A percentile compares a stretch with the other conserved stretches of the same genome.
Conservation (phyloP, 1,140 invertebrate species). For the Drosophila ambigua region DNA sequence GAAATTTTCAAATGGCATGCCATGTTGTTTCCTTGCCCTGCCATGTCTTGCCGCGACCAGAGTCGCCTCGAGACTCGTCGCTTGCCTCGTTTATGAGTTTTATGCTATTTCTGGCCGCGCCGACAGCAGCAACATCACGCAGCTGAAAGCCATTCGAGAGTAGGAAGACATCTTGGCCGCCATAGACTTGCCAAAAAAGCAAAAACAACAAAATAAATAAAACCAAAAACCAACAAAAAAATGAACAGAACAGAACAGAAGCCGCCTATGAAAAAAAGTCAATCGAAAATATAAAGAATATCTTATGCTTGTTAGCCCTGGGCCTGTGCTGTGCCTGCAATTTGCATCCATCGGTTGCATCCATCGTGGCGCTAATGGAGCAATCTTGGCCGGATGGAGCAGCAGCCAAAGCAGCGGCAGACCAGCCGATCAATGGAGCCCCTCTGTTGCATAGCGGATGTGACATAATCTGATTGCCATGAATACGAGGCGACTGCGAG, state of each 20-base stretch:
- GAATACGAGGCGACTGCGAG: not conserved
- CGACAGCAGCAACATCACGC: slow-evolving; percentile 59
- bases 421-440: slow-evolving; percentile 57
- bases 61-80: slow-evolving; percentile 43
- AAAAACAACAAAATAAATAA: not conserved
- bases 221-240: slow-evolving; percentile 1
- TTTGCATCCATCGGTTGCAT: slow-evolving; percentile 67
- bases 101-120: slow-evolving; percentile 78
- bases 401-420: slow-evolving; percentile 28
- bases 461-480: slow-evolving; percentile 70
- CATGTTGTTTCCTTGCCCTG: slow-evolving; percentile 66
- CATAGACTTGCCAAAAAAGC: slow-evolving; percentile 51
- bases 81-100: slow-evolving; percentile 74
- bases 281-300: slow-evolving; percentile 54
- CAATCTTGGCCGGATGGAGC: slow-evolving; percentile 49
- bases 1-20: slow-evolving; percentile 81
- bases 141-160: slow-evolving; percentile 70
- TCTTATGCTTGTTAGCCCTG: slow-evolving; percentile 64
- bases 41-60: too few species aligned
- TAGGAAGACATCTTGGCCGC: slow-evolving; percentile 68
- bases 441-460: slow-evolving; percentile 69
- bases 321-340: slow-evolving; percentile 39
- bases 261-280: slow-evolving; percentile 16
- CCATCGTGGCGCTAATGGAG: slow-evolving; percentile 63
- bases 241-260: slow-evolving; percentile 1